Conservation (phyloP, 2,113 vertebrate species). For the Glaucomys volans region DNA sequence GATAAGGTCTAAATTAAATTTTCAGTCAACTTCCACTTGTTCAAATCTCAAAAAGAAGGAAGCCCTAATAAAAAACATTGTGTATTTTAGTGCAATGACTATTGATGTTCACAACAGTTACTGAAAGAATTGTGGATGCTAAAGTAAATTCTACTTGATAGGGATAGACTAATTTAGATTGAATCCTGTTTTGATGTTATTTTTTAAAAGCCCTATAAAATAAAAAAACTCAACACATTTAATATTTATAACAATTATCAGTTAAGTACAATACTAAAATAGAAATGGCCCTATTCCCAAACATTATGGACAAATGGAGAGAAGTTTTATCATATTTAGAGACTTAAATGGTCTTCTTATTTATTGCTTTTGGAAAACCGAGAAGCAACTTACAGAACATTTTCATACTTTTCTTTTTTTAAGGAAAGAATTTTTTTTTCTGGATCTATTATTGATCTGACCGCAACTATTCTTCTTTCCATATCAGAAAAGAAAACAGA, state of each 20-base stretch:
- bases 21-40: not conserved
- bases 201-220: not conserved
- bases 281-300: not conserved
- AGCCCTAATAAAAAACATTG: not conserved
- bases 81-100: not conserved
- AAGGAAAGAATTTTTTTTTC: not conserved
- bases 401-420: slow-evolving; percentile 12
- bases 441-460: not conserved
- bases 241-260: not conserved
- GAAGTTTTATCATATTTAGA: not conserved
- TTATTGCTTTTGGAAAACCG: slow-evolving; percentile 23
- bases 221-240: not conserved
- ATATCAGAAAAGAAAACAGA: slow-evolving; percentile 25
- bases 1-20: not conserved
- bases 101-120: not conserved
- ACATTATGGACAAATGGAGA: not conserved
- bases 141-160: not conserved
- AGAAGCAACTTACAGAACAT: not conserved
- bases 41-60: not conserved
- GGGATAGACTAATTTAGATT: not conserved
- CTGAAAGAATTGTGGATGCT: not conserved
- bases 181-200: not conserved
- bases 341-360: not conserved
- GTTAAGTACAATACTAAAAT: not conserved
- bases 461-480: not conserved